Base-by-base conservation (phyloP, 2,113 vertebrate genomes). In the Thomomys bottae region DNA sequence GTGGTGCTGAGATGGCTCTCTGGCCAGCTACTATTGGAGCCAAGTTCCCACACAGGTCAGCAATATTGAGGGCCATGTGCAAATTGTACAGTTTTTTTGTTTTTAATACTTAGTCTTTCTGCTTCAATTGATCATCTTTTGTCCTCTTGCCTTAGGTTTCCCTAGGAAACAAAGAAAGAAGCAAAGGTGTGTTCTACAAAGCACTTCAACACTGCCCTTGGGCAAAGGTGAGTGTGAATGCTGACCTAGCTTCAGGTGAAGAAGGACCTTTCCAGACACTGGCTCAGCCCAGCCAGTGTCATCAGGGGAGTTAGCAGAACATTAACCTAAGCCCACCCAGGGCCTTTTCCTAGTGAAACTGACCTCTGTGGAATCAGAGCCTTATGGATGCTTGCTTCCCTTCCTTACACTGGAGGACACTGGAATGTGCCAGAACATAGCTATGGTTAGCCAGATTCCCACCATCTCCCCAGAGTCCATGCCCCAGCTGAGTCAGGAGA, bases 171-270 rank as follows among this genome's bases (percentile, higher is more conserved):
- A 97, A 96, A 84, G 98, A 99, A 93, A 98, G 98, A 95, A 98
- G 98, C 94, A 99, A 96, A 97, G 98, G 98, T 8, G 97, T 99
- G 64, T 99, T 99, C 97, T 99, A 99, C 95, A 99, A 98, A 97
- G 99, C 99, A 0, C 98, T 99, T 89, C 99, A 99, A 96, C 98
- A 98, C 34, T 98, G 99, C 15, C 99, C 99, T 21, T 99, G 99
- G 99, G 98, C 96, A 59, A 99, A 99, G 98, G 99, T 99, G 96
- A 98, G 98, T 83, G 82, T 6, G 61, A 5, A 42, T 32, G 5
- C 40, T 9, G 0, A 15, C 66, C n/a, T 12, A 32, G 32, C 40
- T 28, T 38, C 49, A 42, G 64, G 8, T 23, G 42, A 66, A 67
- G 75, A 28, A 0, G 59, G 24, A 0, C 49, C 49, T 36, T 61